These are phyloP conservation scores for Epinephelus cyanopodus DNA, from an alignment of 2,113 vertebrate genomes.

Conservation along the genomic window DNA sequence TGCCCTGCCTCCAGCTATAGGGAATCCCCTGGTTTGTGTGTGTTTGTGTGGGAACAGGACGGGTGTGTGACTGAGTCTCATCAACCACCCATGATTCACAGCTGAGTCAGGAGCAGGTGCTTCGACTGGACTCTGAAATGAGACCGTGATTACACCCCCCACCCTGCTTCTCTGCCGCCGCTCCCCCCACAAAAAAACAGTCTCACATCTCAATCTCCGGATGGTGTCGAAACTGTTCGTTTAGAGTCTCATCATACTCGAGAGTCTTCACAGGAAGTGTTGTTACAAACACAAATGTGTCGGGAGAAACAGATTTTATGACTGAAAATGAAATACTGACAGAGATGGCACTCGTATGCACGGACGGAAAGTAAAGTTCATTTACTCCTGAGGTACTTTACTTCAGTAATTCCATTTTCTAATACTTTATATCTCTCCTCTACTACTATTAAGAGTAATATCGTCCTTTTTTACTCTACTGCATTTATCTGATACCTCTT, in stretches of 20 bases:
- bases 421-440: too few relatives aligned
- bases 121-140: slow-evolving; percentile 39
- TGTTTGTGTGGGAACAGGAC: slow-evolving; percentile 7
- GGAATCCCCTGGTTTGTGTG: slow-evolving; percentile 58
- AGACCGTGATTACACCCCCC: slow-evolving; percentile 3
- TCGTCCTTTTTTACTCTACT: too few relatives aligned
- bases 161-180: not conserved
- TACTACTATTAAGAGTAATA: too few relatives aligned
- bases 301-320: slow-evolving; percentile 8
- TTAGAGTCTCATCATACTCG: not conserved
- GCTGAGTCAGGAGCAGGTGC: slow-evolving; percentile 75
- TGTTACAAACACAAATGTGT: slow-evolving; percentile 31
- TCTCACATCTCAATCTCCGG: slow-evolving; percentile 14
- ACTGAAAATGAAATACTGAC: too few relatives aligned
- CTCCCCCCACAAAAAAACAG: not conserved
- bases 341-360: not conserved
- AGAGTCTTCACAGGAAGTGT: slow-evolving; percentile 11
- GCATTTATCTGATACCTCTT: too few relatives aligned
- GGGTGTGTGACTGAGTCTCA: slow-evolving; percentile 55
- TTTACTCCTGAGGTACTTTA: too few relatives aligned
- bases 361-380: too few relatives aligned
- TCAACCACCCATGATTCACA: slow-evolving; percentile 56
- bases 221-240: slow-evolving; percentile 4
- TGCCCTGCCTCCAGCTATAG: slow-evolving; percentile 31
- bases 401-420: too few relatives aligned